Evolutionary conservation across 2,888 invertebrate genomes (phyloP).

Genomic region (Congeria kusceri): DNA sequence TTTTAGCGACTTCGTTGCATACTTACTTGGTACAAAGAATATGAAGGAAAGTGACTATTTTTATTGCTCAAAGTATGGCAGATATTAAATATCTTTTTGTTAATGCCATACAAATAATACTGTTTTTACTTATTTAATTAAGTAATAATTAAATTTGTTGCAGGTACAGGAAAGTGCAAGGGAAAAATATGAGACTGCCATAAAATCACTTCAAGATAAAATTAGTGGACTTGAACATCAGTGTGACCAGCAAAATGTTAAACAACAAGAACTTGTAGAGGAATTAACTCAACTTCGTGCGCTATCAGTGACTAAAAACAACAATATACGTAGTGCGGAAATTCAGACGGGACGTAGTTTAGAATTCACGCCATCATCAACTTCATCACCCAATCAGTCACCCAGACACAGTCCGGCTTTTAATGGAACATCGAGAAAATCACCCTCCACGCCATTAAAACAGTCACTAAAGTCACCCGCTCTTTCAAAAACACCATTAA

Average conservation of each 20-base stretch:
- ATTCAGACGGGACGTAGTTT: slow-evolving; percentile 63
- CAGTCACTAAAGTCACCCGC: slow-evolving; percentile 44
- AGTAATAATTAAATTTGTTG: slow-evolving; percentile 5
- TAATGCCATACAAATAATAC: too few relatives aligned
- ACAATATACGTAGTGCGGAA: slow-evolving; percentile 49
- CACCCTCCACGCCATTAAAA: slow-evolving; percentile 40
- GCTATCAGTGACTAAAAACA: slow-evolving; percentile 59
- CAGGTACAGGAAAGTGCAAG: slow-evolving; percentile 76
- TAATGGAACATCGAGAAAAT: slow-evolving; percentile 35
- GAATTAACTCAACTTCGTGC: slow-evolving; percentile 69
- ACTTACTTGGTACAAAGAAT: too few relatives aligned
- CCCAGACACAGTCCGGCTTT: slow-evolving; percentile 52
- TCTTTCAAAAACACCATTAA: slow-evolving; percentile 33
- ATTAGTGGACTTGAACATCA: slow-evolving; percentile 67
- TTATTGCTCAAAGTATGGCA: too few relatives aligned
- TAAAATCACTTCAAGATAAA: slow-evolving; percentile 69
- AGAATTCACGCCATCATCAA: slow-evolving; percentile 61
- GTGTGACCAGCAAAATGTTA: slow-evolving; percentile 66
- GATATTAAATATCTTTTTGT: too few relatives aligned
- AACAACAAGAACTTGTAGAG: slow-evolving; percentile 68
- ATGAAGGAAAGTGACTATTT: too few relatives aligned
- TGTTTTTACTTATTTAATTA: too few relatives aligned
- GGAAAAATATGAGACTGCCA: slow-evolving; percentile 74
- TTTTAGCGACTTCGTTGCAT: too few relatives aligned
- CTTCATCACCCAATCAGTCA: slow-evolving; percentile 67